Conservation (phyloP, 2,797 vertebrate genomes). For the Poeciliopsis gracilis region DNA sequence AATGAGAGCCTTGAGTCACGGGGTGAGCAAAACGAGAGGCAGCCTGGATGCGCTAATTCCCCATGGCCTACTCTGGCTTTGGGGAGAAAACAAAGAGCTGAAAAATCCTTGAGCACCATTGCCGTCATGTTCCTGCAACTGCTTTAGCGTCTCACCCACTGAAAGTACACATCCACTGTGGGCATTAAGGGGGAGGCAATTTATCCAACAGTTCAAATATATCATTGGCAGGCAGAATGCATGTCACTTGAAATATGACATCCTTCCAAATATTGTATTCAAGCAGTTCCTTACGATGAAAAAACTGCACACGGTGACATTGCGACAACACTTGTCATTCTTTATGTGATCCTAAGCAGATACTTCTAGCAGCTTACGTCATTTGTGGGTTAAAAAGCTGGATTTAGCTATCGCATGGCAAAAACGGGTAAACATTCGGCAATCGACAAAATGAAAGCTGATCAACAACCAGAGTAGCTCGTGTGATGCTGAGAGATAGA, state of each 20-base stretch:
- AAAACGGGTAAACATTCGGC: conserved; percentile 29
- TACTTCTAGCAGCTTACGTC: background rate
- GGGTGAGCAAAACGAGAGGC: background rate
- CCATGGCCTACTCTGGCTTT: background rate
- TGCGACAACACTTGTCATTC: background rate
- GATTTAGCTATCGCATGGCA: conserved; percentile 8
- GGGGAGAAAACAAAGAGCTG: background rate
- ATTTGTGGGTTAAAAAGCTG: background rate
- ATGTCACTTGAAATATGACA: background rate
- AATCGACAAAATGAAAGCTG: conserved; percentile 9
- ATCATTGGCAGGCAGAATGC: background rate
- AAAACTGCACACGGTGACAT: background rate
- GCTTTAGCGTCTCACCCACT: background rate
- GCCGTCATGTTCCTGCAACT: background rate
- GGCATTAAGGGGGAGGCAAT: background rate
- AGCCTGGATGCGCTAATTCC: background rate
- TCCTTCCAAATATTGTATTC: background rate
- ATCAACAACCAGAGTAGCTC: conserved; percentile 12
- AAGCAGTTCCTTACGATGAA: background rate
- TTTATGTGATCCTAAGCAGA: background rate
- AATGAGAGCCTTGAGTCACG: background rate
- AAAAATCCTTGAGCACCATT: background rate
- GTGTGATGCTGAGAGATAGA: conserved; percentile 18
- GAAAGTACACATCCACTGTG: background rate
- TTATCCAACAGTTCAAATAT: background rate